phyloP scores from a whole-genome alignment of 2,113 vertebrate genomes.

The Aix galericulata region DNA sequence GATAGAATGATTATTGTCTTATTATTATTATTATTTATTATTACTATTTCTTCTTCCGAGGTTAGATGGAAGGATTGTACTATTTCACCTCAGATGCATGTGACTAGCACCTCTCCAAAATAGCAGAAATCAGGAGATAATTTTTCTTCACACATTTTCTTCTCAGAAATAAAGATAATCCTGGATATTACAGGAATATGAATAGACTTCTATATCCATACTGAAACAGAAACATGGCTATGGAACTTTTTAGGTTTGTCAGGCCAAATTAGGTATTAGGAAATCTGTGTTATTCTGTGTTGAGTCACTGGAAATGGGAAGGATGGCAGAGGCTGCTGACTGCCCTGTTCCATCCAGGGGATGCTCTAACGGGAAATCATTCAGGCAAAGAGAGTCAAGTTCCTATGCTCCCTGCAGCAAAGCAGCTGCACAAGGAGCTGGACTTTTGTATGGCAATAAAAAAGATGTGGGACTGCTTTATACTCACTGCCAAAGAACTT shows the following conservation, averaged over 20 bases:
- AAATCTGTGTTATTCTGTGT: not conserved
- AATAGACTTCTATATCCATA: not conserved
- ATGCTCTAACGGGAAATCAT: not conserved
- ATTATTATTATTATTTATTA: not conserved
- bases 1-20: not conserved
- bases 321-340: not conserved
- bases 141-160: not conserved
- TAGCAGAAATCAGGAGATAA: not conserved
- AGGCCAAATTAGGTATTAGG: not conserved
- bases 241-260: not conserved
- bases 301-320: not conserved
- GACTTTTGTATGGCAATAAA: not conserved
- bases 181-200: not conserved
- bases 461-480: not conserved
- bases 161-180: not conserved
- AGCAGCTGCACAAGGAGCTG: not conserved
- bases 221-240: not conserved
- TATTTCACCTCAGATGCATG: not conserved
- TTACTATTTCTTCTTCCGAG: not conserved
- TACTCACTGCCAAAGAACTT: not conserved
- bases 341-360: fast-evolving
- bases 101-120: not conserved
- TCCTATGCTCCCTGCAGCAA: not conserved
- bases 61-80: not conserved
- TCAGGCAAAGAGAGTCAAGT: not conserved